Percentiles rank a stretch among this genome's conserved stretches.
phyloP scores from a whole-genome alignment of 2,888 invertebrate genomes.

The Latheticus oryzae region DNA sequence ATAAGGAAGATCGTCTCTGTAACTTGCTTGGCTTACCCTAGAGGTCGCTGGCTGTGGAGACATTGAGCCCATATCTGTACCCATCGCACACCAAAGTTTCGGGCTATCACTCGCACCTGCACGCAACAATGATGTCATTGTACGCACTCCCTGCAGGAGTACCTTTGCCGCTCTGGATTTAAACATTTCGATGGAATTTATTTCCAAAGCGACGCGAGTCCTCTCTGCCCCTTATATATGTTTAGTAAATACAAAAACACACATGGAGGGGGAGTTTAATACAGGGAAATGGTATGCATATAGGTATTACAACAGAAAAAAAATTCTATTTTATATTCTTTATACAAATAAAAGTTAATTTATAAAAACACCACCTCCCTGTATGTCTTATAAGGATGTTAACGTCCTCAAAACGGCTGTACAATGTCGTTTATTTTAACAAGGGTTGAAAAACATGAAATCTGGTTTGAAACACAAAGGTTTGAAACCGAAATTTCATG shows the following conservation, averaged over 20 bases:
- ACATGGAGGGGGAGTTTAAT: constrained; percentile 47
- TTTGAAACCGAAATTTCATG: no score
- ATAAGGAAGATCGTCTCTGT: constrained; percentile 50
- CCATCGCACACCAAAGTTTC: constrained; percentile 69
- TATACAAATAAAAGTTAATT: no score
- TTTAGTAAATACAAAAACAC: constrained; percentile 56
- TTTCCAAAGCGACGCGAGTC: constrained; percentile 50
- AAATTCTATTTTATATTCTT: no score
- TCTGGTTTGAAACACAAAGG: no score
- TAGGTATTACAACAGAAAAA: neutral
- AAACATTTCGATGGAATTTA: constrained; percentile 21
- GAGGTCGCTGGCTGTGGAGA: constrained; percentile 70
- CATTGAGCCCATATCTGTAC: constrained; percentile 68
- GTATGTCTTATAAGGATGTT: constrained; percentile 30
- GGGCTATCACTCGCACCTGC: constrained; percentile 69
- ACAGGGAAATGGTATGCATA: constrained; percentile 37
- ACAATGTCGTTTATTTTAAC: constrained; percentile 13
- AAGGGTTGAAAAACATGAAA: no score
- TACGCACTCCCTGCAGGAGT: constrained; percentile 62
- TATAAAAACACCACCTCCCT: constrained; percentile 39
- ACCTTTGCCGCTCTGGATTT: constrained; percentile 46
- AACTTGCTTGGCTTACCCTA: constrained; percentile 69
- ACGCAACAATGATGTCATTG: constrained; percentile 66
- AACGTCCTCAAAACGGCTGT: constrained; percentile 31
- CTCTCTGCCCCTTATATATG: constrained; percentile 56